Base-by-base conservation (phyloP, 1,140 invertebrate genomes). In the Brachionus koreanus region DNA sequence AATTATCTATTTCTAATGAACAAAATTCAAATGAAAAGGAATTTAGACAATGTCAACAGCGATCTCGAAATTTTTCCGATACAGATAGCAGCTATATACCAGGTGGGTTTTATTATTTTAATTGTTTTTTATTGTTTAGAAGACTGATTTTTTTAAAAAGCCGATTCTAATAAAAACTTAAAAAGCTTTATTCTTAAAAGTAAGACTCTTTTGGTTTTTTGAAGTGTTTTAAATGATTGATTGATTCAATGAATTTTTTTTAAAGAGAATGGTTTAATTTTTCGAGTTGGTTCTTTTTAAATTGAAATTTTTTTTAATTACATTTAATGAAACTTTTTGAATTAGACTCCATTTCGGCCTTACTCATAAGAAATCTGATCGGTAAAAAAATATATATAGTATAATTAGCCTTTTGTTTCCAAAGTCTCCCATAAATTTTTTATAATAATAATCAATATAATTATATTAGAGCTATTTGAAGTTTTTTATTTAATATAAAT, bases 61-160 rank as follows among this genome's bases (percentile, higher is more conserved):
- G 76, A 43, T 13, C 25, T 16, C 19, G 76, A 19, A 79, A 79
- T 61, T n/a, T 79, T 37, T 79, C 76, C 16, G 76, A 79, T 43
- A 79, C 76, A 23, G 76, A 79, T 43, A 79, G 76, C 39, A 79
- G 76, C 13, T 61, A 35, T 65, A 61, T 79, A 25, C 76, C 76
- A 61, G 76, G 76, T 79, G 57, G 16, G 39, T 35, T n/a, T n/a
- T 39, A 13, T 29, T 52, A 12, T 42, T 39, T 10, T 10, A 72
- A 72, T 7, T 72, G 5, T 16, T n/a, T 1, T 16, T 72, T 12
- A 35, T 72, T 29, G 16, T n/a, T 29, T 72, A n/a, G 7, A 29
- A 23, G 29, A 23, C 6, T 35, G n/a, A 57, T 5, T 19, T 10
- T 57, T 19, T 7, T 57, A 16, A 9, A 35, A n/a, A 67, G 25